Percentiles rank a stretch among this genome's conserved stretches.
Evolutionary conservation across 2,113 vertebrate genomes (phyloP).

Genomic region (Mus spicilegus): DNA sequence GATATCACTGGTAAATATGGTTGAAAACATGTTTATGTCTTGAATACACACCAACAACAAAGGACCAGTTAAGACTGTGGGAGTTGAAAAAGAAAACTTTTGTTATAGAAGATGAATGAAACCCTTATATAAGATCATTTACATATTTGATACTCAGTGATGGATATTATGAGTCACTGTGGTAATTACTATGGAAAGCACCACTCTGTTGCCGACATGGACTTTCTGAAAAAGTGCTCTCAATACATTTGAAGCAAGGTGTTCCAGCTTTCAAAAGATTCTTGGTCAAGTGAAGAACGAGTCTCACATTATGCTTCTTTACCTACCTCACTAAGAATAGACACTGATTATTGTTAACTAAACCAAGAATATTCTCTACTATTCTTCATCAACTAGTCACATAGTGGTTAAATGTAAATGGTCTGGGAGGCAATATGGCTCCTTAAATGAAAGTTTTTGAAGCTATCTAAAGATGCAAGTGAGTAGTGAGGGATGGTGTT

Average conservation of each 20-base stretch:
- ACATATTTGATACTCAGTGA: neutral
- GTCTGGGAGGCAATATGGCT: neutral
- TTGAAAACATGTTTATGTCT: neutral
- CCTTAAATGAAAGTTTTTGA: neutral
- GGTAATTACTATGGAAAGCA: neutral
- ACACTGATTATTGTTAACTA: neutral
- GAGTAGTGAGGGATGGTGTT: neutral
- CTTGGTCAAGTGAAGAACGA: conserved; percentile 4
- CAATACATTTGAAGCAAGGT: neutral
- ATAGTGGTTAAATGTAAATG: conserved; percentile 5
- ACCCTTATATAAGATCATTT: neutral
- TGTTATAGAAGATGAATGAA: neutral
- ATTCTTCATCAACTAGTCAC: neutral
- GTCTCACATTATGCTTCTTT: neutral
- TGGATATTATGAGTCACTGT: neutral
- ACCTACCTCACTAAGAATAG: neutral
- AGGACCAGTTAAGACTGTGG: neutral
- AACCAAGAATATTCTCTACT: conserved; percentile 21
- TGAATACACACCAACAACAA: neutral
- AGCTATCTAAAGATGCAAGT: neutral
- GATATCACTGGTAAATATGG: neutral
- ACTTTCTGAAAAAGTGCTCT: neutral
- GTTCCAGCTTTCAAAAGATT: neutral
- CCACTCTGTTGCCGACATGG: neutral
- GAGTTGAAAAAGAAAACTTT: neutral